Evolutionary conservation across 23 tunicate genomes (phyloP).

Genomic region (Clavelina lepadiformis): DNA sequence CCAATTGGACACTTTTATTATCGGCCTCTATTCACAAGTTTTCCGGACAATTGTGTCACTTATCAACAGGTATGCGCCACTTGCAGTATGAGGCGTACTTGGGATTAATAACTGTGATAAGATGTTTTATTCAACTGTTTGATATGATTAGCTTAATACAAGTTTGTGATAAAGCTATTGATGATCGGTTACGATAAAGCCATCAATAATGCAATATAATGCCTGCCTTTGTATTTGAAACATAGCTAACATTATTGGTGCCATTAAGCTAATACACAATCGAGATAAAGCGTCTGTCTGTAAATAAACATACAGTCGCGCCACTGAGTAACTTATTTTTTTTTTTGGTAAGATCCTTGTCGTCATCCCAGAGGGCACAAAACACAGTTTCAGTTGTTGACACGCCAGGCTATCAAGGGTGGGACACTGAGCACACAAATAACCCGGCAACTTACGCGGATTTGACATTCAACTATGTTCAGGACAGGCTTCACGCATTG

Average conservation of each 20-base stretch:
- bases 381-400: constrained; percentile 53
- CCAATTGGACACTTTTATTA: constrained; percentile 46
- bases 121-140: background rate
- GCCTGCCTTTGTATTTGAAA: no score
- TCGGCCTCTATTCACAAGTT: constrained; percentile 54
- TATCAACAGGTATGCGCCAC: constrained; percentile 65
- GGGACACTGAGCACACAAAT: background rate
- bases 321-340: no score
- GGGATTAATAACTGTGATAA: background rate
- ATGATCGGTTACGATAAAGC: no score
- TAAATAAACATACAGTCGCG: no score
- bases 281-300: no score
- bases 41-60: constrained; percentile 36
- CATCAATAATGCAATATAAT: no score
- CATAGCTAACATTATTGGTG: no score
- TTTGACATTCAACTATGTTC: constrained; percentile 75
- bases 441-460: constrained; percentile 49
- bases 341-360: constrained; percentile 38
- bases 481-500: constrained; percentile 67
- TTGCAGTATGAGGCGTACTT: no score
- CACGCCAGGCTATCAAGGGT: constrained; percentile 68
- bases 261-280: no score
- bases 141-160: background rate
- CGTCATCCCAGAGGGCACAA: constrained; percentile 32
- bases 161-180: no score